phyloP scores from a whole-genome alignment of 2,113 vertebrate species.

The Platysternon megacephalum region DNA sequence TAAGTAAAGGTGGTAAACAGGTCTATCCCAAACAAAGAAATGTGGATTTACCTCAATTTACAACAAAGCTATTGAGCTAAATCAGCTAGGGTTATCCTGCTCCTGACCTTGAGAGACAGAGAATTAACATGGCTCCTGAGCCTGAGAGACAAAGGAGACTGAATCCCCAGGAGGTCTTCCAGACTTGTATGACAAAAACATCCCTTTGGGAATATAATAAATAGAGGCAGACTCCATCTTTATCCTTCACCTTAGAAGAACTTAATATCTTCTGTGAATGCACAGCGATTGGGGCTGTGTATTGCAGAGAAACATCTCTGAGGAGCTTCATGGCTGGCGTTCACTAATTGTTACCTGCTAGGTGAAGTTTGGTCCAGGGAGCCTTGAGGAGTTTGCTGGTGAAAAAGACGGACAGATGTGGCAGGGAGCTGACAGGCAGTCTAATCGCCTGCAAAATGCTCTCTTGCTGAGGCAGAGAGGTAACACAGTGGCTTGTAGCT shows the following conservation, averaged over 20 bases:
- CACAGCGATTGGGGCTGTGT: background rate
- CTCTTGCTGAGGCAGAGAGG: background rate
- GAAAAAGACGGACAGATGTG: background rate
- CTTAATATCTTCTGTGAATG: background rate
- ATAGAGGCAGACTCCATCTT: background rate
- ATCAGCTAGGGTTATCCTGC: background rate
- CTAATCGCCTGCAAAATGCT: background rate
- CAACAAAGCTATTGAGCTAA: background rate
- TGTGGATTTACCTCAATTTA: background rate
- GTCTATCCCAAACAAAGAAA: background rate
- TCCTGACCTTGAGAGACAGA: background rate
- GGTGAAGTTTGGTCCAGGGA: background rate
- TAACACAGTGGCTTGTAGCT: background rate
- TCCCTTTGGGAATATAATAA: background rate
- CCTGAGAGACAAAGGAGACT: background rate
- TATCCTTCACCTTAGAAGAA: background rate
- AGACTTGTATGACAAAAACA: background rate
- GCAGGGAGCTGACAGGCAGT: background rate
- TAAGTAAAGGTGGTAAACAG: background rate
- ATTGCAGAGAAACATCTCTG: background rate
- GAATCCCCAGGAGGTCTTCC: background rate
- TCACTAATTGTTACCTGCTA: background rate
- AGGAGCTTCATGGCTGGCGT: background rate
- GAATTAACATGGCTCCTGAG: background rate
- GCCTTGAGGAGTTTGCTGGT: background rate